These are phyloP conservation scores for Bibio marci DNA, from an alignment of 2,888 invertebrate species.

Conservation along the genomic window DNA sequence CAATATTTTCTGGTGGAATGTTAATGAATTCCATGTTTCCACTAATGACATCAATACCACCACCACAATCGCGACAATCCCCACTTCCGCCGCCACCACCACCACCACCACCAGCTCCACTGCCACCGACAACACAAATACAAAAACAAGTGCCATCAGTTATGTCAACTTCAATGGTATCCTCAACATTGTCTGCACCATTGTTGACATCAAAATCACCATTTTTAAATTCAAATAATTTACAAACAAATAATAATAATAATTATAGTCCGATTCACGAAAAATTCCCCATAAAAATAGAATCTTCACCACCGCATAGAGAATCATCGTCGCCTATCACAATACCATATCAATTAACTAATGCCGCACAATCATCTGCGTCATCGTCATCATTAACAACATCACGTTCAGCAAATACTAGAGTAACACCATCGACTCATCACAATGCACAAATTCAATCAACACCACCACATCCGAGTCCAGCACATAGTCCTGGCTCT, in stretches of 20 bases:
- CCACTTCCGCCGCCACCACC: conserved; percentile 2
- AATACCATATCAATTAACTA: no score
- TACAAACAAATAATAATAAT: no score
- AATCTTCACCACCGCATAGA: not conserved
- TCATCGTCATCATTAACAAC: conserved; percentile 8
- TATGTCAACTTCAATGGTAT: conserved; percentile 6
- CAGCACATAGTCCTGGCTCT: conserved; percentile 32
- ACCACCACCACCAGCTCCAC: conserved; percentile 16
- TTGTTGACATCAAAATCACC: no score
- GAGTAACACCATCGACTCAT: conserved; percentile 8
- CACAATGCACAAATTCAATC: conserved; percentile 7
- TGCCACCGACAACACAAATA: conserved; percentile 11
- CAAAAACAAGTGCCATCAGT: conserved; percentile 10
- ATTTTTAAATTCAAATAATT: no score
- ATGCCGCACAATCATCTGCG: not conserved
- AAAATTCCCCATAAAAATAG: not conserved
- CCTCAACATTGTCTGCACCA: no score
- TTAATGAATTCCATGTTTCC: conserved; percentile 30
- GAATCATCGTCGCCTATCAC: not conserved
- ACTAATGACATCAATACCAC: conserved; percentile 1
- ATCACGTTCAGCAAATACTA: no score
- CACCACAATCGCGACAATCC: conserved; percentile 4
- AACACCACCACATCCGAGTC: conserved; percentile 11
- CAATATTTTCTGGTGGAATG: conserved; percentile 52
- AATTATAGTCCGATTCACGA: no score